phyloP scores from a whole-genome alignment of 2,888 invertebrate genomes.

The Euproctis similis region DNA sequence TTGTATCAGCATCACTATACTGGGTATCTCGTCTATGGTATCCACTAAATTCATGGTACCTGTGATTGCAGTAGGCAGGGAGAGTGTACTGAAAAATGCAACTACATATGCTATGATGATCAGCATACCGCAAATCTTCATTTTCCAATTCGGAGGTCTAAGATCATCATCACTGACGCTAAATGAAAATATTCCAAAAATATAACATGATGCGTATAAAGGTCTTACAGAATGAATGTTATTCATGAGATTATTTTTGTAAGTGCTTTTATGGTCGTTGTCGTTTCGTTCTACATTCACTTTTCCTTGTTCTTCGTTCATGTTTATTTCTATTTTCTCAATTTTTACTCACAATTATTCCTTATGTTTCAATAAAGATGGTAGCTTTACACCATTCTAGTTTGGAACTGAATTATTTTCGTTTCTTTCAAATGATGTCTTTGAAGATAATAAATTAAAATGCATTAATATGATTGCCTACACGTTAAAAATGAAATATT shows the following conservation, averaged over 20 bases:
- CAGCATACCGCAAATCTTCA: slow-evolving; percentile 28
- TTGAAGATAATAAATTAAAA: too few relatives aligned
- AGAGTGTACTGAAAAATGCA: slow-evolving; percentile 14
- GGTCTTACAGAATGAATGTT: slow-evolving; percentile 27
- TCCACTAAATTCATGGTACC: slow-evolving; percentile 18
- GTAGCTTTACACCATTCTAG: too few relatives aligned
- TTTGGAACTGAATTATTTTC: too few relatives aligned
- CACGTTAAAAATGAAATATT: too few relatives aligned
- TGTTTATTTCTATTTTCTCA: slow-evolving; percentile 2
- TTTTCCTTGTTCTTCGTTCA: slow-evolving; percentile 10
- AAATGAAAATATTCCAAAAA: slow-evolving; percentile 41
- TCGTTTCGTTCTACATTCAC: slow-evolving; percentile 6
- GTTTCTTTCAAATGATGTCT: too few relatives aligned
- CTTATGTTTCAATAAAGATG: too few relatives aligned
- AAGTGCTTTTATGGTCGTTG: slow-evolving; percentile 2
- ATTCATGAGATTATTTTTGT: slow-evolving; percentile 14
- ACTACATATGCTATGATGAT: slow-evolving; percentile 14
- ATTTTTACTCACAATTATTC: too few relatives aligned
- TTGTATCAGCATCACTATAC: slow-evolving; percentile 30
- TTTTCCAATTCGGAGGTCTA: slow-evolving; percentile 19
- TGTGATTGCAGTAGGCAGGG: slow-evolving; percentile 11
- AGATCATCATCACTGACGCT: slow-evolving; percentile 22
- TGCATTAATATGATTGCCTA: too few relatives aligned
- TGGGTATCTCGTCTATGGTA: slow-evolving; percentile 26
- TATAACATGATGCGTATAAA: slow-evolving; percentile 26